These are phyloP conservation scores for Digitonthophagus gazella DNA, from an alignment of 2,888 invertebrate genomes.

Conservation along the genomic window DNA sequence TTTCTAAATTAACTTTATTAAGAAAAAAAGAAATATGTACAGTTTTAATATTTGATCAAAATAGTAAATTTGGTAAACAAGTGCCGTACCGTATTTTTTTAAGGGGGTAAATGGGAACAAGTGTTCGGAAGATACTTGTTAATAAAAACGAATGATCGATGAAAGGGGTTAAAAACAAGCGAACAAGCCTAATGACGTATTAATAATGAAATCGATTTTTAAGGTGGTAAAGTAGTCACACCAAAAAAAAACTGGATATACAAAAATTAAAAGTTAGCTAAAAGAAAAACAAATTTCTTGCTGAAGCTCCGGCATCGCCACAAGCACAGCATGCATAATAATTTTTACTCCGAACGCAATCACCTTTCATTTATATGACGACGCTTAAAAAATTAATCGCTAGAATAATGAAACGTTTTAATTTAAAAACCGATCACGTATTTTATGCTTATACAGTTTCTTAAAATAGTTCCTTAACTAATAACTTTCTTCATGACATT, in stretches of 20 bases:
- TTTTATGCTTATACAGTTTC: too few relatives aligned
- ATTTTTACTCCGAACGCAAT: too few relatives aligned
- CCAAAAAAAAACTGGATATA: constrained; percentile 10
- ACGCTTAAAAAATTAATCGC: too few relatives aligned
- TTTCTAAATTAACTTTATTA: neutral
- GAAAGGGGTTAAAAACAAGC: constrained; percentile 43
- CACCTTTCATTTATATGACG: too few relatives aligned
- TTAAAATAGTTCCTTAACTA: too few relatives aligned
- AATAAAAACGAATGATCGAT: constrained; percentile 40
- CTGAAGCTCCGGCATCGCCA: constrained; percentile 36
- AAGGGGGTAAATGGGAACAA: constrained; percentile 34
- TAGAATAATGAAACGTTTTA: too few relatives aligned
- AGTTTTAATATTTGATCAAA: constrained; percentile 8
- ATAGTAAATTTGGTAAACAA: constrained; percentile 34
- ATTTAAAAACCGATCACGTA: too few relatives aligned
- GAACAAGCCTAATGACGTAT: constrained; percentile 39
- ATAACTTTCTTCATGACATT: too few relatives aligned
- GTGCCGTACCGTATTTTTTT: constrained; percentile 49
- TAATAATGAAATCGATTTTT: constrained; percentile 7
- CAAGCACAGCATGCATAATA: constrained; percentile 37
- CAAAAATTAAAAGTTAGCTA: constrained; percentile 16
- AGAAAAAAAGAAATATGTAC: neutral
- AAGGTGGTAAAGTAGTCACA: constrained; percentile 25
- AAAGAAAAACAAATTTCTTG: constrained; percentile 23
- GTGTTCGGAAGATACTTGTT: constrained; percentile 45